Conservation (phyloP, 2,797 vertebrate species). For the Propithecus perrieri region DNA sequence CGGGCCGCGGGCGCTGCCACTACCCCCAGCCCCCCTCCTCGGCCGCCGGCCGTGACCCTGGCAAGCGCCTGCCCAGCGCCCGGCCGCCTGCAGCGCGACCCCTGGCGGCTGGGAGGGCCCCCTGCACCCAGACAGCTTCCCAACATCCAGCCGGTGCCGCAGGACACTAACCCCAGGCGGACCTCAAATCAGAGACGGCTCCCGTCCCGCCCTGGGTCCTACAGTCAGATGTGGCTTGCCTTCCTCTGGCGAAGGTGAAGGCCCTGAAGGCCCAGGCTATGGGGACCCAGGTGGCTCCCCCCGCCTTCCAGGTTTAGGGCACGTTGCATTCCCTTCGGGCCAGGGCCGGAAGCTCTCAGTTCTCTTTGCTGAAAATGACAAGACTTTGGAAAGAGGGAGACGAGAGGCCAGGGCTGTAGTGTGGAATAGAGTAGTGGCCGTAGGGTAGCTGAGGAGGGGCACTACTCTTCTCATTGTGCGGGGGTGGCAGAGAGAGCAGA, state of each 20-base stretch:
- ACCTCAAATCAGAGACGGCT: background rate
- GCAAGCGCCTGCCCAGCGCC: constrained; percentile 39
- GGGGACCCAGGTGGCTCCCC: constrained; percentile 20
- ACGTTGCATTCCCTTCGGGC: background rate
- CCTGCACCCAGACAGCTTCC: constrained; percentile 44
- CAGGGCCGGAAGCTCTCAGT: constrained; percentile 58
- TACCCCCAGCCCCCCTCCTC: background rate
- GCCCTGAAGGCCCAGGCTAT: background rate
- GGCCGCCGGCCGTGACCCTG: constrained; percentile 61
- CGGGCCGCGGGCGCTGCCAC: constrained; percentile 15
- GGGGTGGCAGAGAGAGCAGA: background rate
- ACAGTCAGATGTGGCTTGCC: background rate
- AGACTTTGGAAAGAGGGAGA: constrained; percentile 72
- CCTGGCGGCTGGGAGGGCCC: constrained; percentile 73
- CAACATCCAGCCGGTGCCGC: background rate
- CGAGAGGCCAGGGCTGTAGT: background rate
- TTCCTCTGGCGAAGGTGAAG: background rate
- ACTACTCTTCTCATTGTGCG: background rate
- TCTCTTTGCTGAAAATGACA: constrained; percentile 65
- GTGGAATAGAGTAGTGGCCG: background rate
- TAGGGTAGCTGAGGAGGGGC: background rate
- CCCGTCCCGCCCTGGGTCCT: background rate
- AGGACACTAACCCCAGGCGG: background rate
- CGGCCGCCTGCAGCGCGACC: constrained; percentile 66
- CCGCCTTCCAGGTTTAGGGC: constrained; percentile 19